A percentile compares a stretch with the other conserved stretches of the same genome.
phyloP scores from a whole-genome alignment of 2,113 vertebrate genomes.

The Vireo altiloquus region DNA sequence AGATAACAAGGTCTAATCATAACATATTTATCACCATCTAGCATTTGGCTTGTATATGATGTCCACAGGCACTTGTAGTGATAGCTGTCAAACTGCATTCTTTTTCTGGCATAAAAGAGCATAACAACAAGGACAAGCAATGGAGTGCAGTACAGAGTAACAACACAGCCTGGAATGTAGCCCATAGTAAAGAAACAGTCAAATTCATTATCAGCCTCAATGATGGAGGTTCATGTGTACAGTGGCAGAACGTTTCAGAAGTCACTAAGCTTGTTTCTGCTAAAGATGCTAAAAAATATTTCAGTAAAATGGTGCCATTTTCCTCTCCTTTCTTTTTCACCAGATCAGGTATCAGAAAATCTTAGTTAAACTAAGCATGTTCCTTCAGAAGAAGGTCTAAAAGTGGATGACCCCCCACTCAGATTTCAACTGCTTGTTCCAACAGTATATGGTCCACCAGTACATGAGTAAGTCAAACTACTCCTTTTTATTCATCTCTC shows the following conservation, averaged over 20 bases:
- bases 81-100: slow-evolving; percentile 58
- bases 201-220: not conserved
- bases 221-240: not conserved
- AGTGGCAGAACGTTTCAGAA: not conserved
- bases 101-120: slow-evolving; percentile 40
- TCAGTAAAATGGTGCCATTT: not conserved
- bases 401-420: not conserved
- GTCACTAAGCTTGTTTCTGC: not conserved
- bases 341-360: not conserved
- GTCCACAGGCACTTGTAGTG: slow-evolving; percentile 65
- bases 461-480: not conserved
- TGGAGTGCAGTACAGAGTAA: not conserved
- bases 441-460: not conserved
- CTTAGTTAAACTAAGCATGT: not conserved
- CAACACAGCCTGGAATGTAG: slow-evolving; percentile 48
- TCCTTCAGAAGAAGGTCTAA: not conserved
- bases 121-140: slow-evolving; percentile 46
- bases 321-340: not conserved
- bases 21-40: slow-evolving; percentile 46
- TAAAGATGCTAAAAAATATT: not conserved
- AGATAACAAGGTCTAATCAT: slow-evolving; percentile 57
- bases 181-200: slow-evolving; percentile 49
- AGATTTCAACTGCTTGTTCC: not conserved
- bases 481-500: not conserved
- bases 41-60: slow-evolving; percentile 56